phyloP scores from a whole-genome alignment of 2,797 vertebrate species.

The Chiroxiphia lanceolata region DNA sequence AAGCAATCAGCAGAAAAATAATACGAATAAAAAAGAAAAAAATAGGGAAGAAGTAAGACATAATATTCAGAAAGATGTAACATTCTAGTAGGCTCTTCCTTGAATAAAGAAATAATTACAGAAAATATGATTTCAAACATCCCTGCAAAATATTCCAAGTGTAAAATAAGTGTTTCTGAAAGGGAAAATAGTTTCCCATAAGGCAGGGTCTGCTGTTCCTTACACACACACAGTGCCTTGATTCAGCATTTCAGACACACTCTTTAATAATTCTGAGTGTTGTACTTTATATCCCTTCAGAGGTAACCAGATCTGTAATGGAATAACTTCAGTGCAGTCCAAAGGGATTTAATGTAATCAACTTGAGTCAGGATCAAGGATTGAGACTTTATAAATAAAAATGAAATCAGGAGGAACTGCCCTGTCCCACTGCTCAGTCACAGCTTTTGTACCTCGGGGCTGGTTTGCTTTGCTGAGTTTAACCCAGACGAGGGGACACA shows the following conservation, averaged over 20 bases:
- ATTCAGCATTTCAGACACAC: background rate
- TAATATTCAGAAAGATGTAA: background rate
- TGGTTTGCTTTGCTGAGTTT: background rate
- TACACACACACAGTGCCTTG: background rate
- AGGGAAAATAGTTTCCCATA: background rate
- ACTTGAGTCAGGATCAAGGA: background rate
- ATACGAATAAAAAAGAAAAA: background rate
- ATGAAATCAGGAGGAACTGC: background rate
- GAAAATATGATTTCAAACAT: background rate
- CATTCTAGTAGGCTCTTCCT: background rate
- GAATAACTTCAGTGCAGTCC: background rate
- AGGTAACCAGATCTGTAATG: background rate
- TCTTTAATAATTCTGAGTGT: background rate
- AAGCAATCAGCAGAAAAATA: background rate
- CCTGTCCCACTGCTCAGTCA: background rate
- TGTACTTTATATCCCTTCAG: background rate
- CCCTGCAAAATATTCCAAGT: background rate
- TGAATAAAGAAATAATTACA: background rate
- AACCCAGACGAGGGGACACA: background rate
- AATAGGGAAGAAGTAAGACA: background rate
- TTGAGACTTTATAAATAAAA: background rate
- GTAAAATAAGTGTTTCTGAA: background rate
- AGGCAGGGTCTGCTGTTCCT: background rate
- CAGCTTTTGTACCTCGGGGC: background rate
- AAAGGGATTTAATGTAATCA: background rate